Evolutionary conservation across 2,888 invertebrate species (phyloP).

Genomic region (Pseudanteris insignis): DNA sequence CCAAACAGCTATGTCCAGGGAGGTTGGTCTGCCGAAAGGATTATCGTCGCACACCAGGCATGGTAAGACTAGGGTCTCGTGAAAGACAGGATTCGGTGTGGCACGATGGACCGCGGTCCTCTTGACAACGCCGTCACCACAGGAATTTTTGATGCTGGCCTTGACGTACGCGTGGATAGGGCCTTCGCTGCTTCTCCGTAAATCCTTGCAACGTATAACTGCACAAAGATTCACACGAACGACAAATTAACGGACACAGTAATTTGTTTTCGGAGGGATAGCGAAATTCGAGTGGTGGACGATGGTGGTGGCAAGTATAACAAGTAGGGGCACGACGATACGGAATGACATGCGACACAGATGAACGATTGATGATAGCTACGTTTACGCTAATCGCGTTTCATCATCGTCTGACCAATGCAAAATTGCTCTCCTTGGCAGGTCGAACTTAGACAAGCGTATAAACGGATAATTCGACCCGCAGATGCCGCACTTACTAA

Average conservation of each 20-base stretch:
- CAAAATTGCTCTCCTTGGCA: slow-evolving; percentile 53
- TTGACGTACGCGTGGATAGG: slow-evolving; percentile 84
- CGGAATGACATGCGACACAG: slow-evolving; percentile 10
- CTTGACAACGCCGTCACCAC: slow-evolving; percentile 73
- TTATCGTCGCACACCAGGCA: slow-evolving; percentile 66
- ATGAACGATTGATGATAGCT: slow-evolving; percentile 44
- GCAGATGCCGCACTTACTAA: too few species aligned
- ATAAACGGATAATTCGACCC: too few species aligned
- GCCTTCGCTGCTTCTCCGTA: slow-evolving; percentile 75
- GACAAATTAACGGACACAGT: slow-evolving; percentile 19
- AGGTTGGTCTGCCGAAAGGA: slow-evolving; percentile 67
- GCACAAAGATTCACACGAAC: slow-evolving; percentile 48
- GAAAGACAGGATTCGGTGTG: slow-evolving; percentile 80
- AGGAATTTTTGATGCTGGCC: slow-evolving; percentile 68
- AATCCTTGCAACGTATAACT: slow-evolving; percentile 82
- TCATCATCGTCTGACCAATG: slow-evolving; percentile 53
- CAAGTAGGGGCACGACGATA: neutral
- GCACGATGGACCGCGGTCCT: slow-evolving; percentile 84
- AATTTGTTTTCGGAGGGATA: too few species aligned
- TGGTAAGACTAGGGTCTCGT: slow-evolving; percentile 79
- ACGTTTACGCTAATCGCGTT: slow-evolving; percentile 48
- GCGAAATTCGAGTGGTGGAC: neutral
- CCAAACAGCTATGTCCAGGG: slow-evolving; percentile 85
- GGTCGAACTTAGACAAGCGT: slow-evolving; percentile 33
- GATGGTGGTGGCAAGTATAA: too few species aligned